Evolutionary conservation across 2,888 invertebrate genomes (phyloP), one percentile per base, ranked within the genome.

Genomic region (Cheilosia pagana): DNA sequence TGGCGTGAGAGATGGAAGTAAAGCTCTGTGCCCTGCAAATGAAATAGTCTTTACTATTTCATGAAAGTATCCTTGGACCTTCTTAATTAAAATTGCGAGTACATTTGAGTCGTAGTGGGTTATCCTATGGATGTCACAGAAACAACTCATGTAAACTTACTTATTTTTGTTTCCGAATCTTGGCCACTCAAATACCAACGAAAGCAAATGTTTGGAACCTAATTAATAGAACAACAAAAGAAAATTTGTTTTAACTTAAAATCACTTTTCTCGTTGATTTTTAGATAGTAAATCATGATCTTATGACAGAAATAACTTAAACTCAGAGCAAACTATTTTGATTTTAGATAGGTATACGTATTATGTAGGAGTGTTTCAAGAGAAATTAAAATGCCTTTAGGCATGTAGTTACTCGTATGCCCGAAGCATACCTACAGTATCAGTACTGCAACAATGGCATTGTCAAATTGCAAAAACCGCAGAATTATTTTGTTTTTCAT

Each of bases 1-100:
- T 70, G 70, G 77, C 71, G 81, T 82, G 77, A 72, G 67, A 67
- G 72, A 68, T 68, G 67, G 35, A 72, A 82, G 78, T 78, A 25
- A 68, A 78, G 57, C 43, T 68, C 45, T 74, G 48, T 68, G 31
- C 45, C 50, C 67, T 78, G 35, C 55, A 72, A 41, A 59, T 55
- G 39, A 48, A 48, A 65, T 45, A 52, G 59, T 12, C 39, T 74
- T 67, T 55, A 60, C 21, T 77, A 63, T 70, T 72, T 72, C 31
- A 78, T 59, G 57, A 65, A 39, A 70, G 48, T 57, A 57, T 70
- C 55, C 48, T 57, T 77, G 57, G 62, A 57, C 62, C 28, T 28
- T 31, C 45, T 62, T 70, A 77, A 62, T 77, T 55, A 48, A 70
- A 70, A 48, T 43, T 43, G 45, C 45, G 63, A 39, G 48, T 65